Evolutionary conservation across 2,113 vertebrate genomes (phyloP).

Genomic region (Hymenochirus boettgeri): DNA sequence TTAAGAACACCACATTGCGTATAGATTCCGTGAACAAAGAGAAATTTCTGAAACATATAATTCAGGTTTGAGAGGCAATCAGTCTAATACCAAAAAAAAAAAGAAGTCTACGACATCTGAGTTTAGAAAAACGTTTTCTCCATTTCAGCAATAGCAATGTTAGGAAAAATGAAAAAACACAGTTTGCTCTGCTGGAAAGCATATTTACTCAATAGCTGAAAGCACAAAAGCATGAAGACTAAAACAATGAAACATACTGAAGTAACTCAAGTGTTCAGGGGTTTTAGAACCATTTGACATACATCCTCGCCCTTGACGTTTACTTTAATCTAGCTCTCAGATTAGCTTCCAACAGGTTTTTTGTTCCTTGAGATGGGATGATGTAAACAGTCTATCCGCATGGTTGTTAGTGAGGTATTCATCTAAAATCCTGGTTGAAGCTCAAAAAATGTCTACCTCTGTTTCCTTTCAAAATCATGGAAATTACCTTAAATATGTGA

Average conservation of each 20-base stretch:
- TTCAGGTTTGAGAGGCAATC: slow-evolving; percentile 1
- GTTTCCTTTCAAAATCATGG: too few species aligned
- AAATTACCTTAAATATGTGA: too few species aligned
- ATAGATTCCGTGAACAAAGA: not conserved
- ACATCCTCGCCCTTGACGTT: not conserved
- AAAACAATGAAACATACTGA: slow-evolving; percentile 3
- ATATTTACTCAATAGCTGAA: slow-evolving; percentile 33
- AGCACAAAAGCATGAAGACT: slow-evolving; percentile 20
- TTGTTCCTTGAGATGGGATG: not conserved
- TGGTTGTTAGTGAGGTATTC: too few species aligned
- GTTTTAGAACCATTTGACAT: not conserved
- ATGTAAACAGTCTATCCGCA: too few species aligned
- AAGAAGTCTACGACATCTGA: not conserved
- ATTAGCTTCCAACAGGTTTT: not conserved
- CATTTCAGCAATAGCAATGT: not conserved
- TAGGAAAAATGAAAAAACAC: not conserved
- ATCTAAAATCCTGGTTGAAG: too few species aligned
- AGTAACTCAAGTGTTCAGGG: not conserved
- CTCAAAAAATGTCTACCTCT: too few species aligned
- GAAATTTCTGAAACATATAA: not conserved
- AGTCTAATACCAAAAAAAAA: too few species aligned
- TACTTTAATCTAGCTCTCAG: not conserved
- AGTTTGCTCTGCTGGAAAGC: slow-evolving; percentile 9
- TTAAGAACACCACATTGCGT: not conserved
- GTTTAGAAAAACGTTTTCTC: not conserved